These are phyloP conservation scores for Drosophila triauraria DNA, from an alignment of 1,140 invertebrate genomes.

Conservation along the genomic window DNA sequence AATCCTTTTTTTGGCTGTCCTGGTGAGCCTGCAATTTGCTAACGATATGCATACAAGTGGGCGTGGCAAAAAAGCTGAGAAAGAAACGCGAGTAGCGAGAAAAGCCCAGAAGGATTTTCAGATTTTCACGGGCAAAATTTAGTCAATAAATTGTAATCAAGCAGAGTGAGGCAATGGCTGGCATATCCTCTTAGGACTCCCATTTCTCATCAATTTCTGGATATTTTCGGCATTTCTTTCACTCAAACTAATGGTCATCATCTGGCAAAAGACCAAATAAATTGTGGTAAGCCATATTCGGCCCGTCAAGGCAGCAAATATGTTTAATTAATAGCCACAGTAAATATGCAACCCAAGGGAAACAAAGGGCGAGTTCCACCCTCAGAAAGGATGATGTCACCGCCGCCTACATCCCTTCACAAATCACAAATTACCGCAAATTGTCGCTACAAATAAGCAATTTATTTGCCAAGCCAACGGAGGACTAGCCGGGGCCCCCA, in stretches of 20 bases:
- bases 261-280: constrained; percentile 41
- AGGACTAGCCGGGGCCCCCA: background rate
- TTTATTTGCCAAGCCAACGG: constrained; percentile 69
- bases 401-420: constrained; percentile 11
- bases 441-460: constrained; percentile 84
- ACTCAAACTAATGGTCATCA: constrained; percentile 32
- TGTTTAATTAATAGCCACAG: constrained; percentile 77
- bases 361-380: constrained; percentile 5
- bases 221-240: constrained; percentile 13
- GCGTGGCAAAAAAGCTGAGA: constrained; percentile 5
- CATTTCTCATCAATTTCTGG: constrained; percentile 2
- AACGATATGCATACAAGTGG: constrained; percentile 81
- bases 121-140: constrained; percentile 20
- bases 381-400: constrained; percentile 65
- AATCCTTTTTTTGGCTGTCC: constrained; percentile 37
- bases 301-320: constrained; percentile 39
- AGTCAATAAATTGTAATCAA: constrained; percentile 73
- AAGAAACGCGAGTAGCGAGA: constrained; percentile 3
- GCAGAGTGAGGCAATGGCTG: constrained; percentile 17
- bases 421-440: constrained; percentile 83
- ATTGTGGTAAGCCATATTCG: constrained; percentile 32
- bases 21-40: constrained; percentile 80
- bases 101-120: constrained; percentile 21
- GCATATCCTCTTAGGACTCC: background rate
- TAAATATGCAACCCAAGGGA: constrained; percentile 35